A percentile compares a stretch with the other conserved stretches of the same genome.
phyloP scores from a whole-genome alignment of 2,888 invertebrate species.

The Furcula furcula region DNA sequence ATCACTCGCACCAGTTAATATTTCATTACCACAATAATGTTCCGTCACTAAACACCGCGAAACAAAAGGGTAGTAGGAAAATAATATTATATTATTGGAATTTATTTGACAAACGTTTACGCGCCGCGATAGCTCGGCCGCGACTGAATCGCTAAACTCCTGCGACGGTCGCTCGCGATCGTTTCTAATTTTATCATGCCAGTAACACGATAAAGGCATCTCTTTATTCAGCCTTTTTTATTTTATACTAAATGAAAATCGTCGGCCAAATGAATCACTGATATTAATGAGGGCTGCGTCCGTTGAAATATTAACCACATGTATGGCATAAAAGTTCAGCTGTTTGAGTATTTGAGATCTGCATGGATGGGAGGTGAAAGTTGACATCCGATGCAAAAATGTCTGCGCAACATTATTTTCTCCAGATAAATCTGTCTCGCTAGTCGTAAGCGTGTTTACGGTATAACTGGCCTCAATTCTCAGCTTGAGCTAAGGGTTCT shows the following conservation, averaged over 20 bases:
- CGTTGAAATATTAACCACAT: background rate
- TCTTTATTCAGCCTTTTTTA: conserved; percentile 70
- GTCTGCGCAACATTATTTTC: background rate
- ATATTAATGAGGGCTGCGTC: conserved; percentile 6
- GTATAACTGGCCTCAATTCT: too few relatives aligned
- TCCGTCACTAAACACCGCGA: conserved; percentile 32
- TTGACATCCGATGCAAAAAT: background rate
- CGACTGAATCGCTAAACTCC: conserved; percentile 49
- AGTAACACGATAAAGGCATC: conserved; percentile 78
- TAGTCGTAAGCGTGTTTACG: too few relatives aligned
- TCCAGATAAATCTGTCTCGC: too few relatives aligned
- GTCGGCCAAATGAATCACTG: conserved; percentile 18
- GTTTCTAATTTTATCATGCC: conserved; percentile 76
- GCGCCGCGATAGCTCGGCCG: too few relatives aligned
- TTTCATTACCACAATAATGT: conserved; percentile 17
- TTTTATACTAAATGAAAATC: conserved; percentile 41
- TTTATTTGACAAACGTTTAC: conserved; percentile 36
- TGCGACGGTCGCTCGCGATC: conserved; percentile 38
- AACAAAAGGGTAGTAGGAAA: conserved; percentile 10
- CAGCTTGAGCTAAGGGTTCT: too few relatives aligned
- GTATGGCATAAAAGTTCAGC: too few relatives aligned
- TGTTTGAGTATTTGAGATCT: too few relatives aligned
- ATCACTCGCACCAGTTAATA: conserved; percentile 34
- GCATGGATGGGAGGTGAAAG: background rate
- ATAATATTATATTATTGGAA: conserved; percentile 25